Evolutionary conservation across 2,797 vertebrate species (phyloP).

Genomic region (Bradypodion ventrale): DNA sequence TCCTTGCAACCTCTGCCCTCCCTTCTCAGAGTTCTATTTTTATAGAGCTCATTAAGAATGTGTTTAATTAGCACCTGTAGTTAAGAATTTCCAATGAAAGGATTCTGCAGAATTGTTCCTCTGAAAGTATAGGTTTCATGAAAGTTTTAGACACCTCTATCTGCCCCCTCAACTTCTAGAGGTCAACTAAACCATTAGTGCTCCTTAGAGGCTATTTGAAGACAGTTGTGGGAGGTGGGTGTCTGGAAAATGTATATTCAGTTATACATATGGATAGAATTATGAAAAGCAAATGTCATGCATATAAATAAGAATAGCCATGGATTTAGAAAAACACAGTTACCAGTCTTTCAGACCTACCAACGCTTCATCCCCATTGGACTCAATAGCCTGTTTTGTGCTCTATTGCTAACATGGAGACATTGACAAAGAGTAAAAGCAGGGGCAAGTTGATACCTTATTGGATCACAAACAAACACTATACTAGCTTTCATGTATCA

Average conservation of each 20-base stretch:
- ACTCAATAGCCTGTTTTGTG: not conserved
- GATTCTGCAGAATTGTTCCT: not conserved
- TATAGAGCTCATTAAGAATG: constrained; percentile 7
- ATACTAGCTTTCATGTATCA: no score
- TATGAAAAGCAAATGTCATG: not conserved
- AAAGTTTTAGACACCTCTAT: not conserved
- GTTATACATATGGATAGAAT: not conserved
- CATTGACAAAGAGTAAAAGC: not conserved
- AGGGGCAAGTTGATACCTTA: no score
- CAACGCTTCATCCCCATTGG: not conserved
- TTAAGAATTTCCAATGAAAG: constrained; percentile 14
- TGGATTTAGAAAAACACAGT: not conserved
- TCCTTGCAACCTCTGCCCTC: not conserved
- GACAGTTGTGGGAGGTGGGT: not conserved
- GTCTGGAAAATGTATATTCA: not conserved
- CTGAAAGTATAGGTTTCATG: constrained; percentile 4
- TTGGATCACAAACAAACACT: no score
- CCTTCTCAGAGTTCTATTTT: constrained; percentile 22
- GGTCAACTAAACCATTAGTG: not conserved
- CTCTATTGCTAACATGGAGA: not conserved
- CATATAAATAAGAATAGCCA: not conserved
- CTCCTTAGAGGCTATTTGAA: not conserved
- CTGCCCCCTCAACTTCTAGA: not conserved
- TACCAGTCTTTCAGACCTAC: not conserved
- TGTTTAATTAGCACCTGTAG: constrained; percentile 33